phyloP scores from a whole-genome alignment of 2,113 vertebrate species.

The Neopipo cinnamomea region DNA sequence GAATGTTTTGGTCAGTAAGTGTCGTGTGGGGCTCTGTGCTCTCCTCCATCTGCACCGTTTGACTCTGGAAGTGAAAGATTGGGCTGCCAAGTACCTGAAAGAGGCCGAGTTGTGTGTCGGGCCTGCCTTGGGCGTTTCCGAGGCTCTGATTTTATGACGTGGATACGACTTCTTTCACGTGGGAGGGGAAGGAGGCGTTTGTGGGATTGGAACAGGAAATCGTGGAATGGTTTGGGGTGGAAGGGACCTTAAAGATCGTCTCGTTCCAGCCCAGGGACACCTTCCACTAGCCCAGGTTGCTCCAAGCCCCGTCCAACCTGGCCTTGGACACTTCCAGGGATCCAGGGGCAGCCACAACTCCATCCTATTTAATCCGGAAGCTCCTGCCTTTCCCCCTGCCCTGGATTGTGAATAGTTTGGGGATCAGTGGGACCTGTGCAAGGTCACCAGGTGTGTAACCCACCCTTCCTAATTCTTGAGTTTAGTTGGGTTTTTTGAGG shows the following conservation, averaged over 20 bases:
- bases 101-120: not conserved
- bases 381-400: not conserved
- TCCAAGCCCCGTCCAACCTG: not conserved
- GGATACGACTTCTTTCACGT: not conserved
- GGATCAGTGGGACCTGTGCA: not conserved
- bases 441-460: not conserved
- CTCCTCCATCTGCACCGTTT: not conserved
- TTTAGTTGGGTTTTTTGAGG: not conserved
- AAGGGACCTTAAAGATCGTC: too few species aligned
- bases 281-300: not conserved
- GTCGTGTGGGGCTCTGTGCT: not conserved
- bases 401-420: not conserved
- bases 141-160: not conserved
- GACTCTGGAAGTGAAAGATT: not conserved
- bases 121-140: not conserved
- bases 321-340: not conserved
- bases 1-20: too few species aligned
- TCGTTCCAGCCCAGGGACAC: not conserved
- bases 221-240: not conserved
- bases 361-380: fast-evolving
- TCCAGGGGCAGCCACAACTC: not conserved
- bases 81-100: not conserved
- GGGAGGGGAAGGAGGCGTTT: not conserved
- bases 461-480: not conserved
- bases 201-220: not conserved